Evolutionary conservation across 2,113 vertebrate genomes (phyloP), one percentile per base, ranked within the genome.

Genomic region (Podocnemis expansa): DNA sequence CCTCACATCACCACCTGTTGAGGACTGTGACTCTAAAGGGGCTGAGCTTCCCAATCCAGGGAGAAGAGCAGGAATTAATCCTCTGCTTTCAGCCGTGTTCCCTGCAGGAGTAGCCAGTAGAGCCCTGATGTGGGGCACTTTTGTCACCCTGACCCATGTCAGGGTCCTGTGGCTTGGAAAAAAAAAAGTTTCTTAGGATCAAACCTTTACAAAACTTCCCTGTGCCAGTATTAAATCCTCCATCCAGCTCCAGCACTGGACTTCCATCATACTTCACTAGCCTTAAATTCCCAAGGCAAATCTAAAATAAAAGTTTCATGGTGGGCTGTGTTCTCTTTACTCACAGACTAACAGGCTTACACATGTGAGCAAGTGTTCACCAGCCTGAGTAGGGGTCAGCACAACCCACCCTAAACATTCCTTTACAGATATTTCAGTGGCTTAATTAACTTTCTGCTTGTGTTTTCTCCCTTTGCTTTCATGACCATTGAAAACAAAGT

Each of bases 401-500:
- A 3, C 78, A 21, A 82, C 86, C 80, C 83, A 84, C 78, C 87
- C 87, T 51, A 89, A 95, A 93, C 24, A 79, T 76, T 93, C 87
- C 81, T 97, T 94, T 85, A 95, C 94, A 96, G 90, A 95, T 87
- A 93, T 89, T 93, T 92, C 95, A 88, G 95, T 87, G 76, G 93
- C 96, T 96, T 94, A 94, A 95, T 96, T 96, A 96, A 93, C 89
- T 94, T 96, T 94, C 88, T 86, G 87, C 87, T 84, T 92, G 88
- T 92, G 93, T 93, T 3, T 2, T 24, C 70, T 52, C 82, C 31
- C 56, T 92, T 96, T 56, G 85, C 93, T 92, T 94, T 91, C 95
- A 92, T 95, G 94, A 91, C 91, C 95, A 91, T 95, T 96, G 96
- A 95, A 97, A 96, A 94, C 90, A 93, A 94, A 95, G 90, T 94